phyloP scores from a whole-genome alignment of 2,797 vertebrate species.

The Oophaga sylvatica region DNA sequence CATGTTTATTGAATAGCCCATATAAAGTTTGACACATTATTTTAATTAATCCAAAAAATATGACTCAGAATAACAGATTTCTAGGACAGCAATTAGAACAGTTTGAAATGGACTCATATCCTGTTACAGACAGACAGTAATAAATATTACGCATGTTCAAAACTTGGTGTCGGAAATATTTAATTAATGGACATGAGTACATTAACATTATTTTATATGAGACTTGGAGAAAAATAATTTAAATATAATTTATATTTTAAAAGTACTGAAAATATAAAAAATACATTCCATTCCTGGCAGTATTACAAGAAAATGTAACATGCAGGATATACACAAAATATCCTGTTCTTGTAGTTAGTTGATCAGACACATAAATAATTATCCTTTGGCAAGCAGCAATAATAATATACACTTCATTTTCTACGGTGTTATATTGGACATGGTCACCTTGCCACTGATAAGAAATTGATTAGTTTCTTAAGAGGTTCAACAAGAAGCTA shows the following conservation, averaged over 20 bases:
- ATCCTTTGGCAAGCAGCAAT: background rate
- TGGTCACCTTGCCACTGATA: too few species aligned
- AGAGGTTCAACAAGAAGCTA: too few species aligned
- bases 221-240: background rate
- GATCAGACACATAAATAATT: background rate
- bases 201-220: background rate
- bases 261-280: background rate
- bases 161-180: constrained; percentile 4
- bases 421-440: too few species aligned
- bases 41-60: constrained; percentile 6
- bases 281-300: background rate
- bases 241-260: background rate
- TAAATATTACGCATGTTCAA: constrained; percentile 20
- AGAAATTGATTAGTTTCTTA: too few species aligned
- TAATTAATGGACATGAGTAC: constrained; percentile 3
- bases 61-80: constrained; percentile 47
- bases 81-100: constrained; percentile 39
- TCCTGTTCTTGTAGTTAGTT: background rate
- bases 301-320: background rate
- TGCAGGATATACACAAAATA: background rate
- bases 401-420: too few species aligned
- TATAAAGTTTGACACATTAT: constrained; percentile 32
- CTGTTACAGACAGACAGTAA: constrained; percentile 35
- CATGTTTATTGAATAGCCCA: background rate
- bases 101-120: constrained; percentile 41